Conservation (phyloP, 2,888 invertebrate species). For the Tillus elongatus region DNA sequence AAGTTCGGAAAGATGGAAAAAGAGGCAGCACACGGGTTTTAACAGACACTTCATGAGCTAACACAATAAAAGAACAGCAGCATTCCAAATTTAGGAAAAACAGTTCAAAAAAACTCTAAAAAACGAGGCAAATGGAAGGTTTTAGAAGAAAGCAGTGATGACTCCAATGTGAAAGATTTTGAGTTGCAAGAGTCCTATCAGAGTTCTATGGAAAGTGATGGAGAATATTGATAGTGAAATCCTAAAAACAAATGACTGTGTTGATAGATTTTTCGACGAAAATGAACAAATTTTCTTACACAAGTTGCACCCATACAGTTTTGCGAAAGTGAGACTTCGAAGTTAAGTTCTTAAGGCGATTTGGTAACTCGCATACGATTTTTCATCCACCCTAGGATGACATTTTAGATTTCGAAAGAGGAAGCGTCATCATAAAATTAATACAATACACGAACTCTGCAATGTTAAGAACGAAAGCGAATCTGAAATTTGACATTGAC, state of each 20-base stretch:
- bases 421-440: neutral
- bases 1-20: neutral
- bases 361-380: neutral
- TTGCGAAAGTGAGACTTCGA: neutral
- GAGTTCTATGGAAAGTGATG: neutral
- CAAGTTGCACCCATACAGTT: neutral
- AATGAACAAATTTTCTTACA: constrained; percentile 3
- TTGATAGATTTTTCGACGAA: constrained; percentile 1
- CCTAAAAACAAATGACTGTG: neutral
- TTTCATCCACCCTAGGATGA: neutral
- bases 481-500: neutral
- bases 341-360: constrained; percentile 3
- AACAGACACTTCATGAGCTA: neutral
- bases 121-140: neutral
- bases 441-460: neutral
- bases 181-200: neutral
- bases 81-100: neutral
- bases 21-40: neutral
- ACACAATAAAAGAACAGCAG: neutral
- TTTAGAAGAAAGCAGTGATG: constrained; percentile 1
- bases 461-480: neutral
- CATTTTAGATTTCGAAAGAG: neutral
- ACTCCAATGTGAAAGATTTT: neutral
- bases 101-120: neutral
- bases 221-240: neutral